A percentile compares a stretch with the other conserved stretches of the same genome.
Evolutionary conservation across 2,888 invertebrate species (phyloP).

Genomic region (Horisme vitalbata): DNA sequence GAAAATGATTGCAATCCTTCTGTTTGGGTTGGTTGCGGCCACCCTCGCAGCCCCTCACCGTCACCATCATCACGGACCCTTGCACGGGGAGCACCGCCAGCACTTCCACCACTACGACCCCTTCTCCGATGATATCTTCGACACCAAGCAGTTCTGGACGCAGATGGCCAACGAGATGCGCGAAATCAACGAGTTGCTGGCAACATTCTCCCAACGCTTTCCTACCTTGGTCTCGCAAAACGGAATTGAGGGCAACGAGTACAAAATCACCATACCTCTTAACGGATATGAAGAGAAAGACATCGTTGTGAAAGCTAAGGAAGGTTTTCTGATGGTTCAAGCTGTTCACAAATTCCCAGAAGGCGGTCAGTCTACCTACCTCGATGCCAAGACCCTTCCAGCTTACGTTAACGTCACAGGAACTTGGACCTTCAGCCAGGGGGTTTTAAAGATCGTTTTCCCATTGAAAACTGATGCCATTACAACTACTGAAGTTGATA

Average conservation of each 20-base stretch:
- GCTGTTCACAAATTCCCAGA: slow-evolving; percentile 46
- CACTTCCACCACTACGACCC: slow-evolving; percentile 15
- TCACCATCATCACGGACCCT: slow-evolving; percentile 29
- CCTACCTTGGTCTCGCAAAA: slow-evolving; percentile 42
- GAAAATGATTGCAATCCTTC: slow-evolving; percentile 49
- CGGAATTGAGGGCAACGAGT: slow-evolving; percentile 53
- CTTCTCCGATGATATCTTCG: slow-evolving; percentile 50
- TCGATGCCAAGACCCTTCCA: slow-evolving; percentile 58
- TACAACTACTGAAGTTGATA: slow-evolving; percentile 15
- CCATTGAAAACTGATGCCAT: slow-evolving; percentile 42
- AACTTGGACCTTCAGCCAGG: slow-evolving; percentile 56
- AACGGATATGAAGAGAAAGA: slow-evolving; percentile 61
- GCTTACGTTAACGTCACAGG: slow-evolving; percentile 50
- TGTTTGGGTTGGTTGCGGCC: slow-evolving; percentile 49
- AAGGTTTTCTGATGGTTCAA: slow-evolving; percentile 63
- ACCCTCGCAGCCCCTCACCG: slow-evolving; percentile 56
- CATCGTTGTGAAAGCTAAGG: slow-evolving; percentile 63
- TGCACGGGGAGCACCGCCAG: slow-evolving; percentile 18
- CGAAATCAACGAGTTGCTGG: slow-evolving; percentile 51
- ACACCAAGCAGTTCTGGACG: slow-evolving; percentile 59
- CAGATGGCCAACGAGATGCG: slow-evolving; percentile 51
- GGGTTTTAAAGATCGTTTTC: slow-evolving; percentile 55
- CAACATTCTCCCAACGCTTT: slow-evolving; percentile 50
- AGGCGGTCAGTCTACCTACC: slow-evolving; percentile 43
- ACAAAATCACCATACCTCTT: slow-evolving; percentile 54